Conservation (phyloP, 2,797 vertebrate genomes). For the Xenops minutus region DNA sequence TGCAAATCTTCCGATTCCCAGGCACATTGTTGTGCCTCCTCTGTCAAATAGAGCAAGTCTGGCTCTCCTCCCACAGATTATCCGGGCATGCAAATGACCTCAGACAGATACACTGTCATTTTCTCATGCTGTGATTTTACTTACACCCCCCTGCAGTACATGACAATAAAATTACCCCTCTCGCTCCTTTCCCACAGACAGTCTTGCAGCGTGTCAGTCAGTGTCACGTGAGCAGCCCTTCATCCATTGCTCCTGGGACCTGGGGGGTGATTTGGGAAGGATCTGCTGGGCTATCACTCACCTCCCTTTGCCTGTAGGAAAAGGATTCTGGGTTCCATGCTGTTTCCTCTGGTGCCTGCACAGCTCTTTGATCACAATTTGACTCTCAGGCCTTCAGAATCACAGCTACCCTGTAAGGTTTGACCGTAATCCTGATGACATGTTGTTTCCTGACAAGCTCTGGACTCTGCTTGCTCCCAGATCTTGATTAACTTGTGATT, state of each 20-base stretch:
- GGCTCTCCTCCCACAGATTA: slow-evolving; percentile 49
- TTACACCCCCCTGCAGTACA: slow-evolving; percentile 37
- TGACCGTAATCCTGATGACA: not conserved
- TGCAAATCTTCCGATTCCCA: not conserved
- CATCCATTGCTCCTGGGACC: slow-evolving; percentile 22
- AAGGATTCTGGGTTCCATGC: slow-evolving; percentile 11
- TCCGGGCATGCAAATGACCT: slow-evolving; percentile 56
- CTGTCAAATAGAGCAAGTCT: slow-evolving; percentile 7
- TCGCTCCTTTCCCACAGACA: slow-evolving; percentile 52
- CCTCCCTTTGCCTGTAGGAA: slow-evolving; percentile 14
- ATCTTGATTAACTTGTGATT: not conserved
- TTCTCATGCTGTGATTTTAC: slow-evolving; percentile 62
- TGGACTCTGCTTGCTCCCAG: not conserved
- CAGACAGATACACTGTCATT: slow-evolving; percentile 56
- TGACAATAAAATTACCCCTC: slow-evolving; percentile 66
- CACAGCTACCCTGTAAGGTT: slow-evolving; percentile 3
- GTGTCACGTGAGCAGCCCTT: not conserved
- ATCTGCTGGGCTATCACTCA: slow-evolving; percentile 17
- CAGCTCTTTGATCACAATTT: slow-evolving; percentile 5
- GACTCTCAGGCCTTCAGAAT: slow-evolving; percentile 16
- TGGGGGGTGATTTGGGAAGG: not conserved
- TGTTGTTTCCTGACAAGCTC: not conserved
- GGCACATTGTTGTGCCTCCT: not conserved
- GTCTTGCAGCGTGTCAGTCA: slow-evolving; percentile 23
- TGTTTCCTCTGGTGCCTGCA: not conserved